phyloP scores from a whole-genome alignment of 2,888 invertebrate genomes.

The Margaritifera margaritifera region DNA sequence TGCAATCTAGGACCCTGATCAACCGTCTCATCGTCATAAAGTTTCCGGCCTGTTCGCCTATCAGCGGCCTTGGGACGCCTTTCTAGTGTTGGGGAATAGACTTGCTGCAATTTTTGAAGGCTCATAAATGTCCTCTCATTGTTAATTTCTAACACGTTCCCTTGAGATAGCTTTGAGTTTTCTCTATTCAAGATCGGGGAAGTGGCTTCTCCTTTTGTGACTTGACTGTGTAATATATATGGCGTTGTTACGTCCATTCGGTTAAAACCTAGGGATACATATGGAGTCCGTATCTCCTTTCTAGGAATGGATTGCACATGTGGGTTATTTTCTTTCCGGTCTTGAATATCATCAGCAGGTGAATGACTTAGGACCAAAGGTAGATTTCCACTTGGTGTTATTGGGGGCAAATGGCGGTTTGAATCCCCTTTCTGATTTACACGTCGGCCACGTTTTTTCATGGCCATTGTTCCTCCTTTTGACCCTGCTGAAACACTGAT shows the following conservation, averaged over 20 bases:
- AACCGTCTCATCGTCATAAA: constrained; percentile 28
- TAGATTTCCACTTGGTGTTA: constrained; percentile 18
- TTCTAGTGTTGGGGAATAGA: constrained; percentile 40
- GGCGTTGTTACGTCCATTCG: constrained; percentile 43
- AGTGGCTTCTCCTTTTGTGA: constrained; percentile 31
- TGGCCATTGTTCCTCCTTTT: constrained; percentile 38
- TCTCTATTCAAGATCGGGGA: constrained; percentile 32
- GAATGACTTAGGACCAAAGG: constrained; percentile 11
- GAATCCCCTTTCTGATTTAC: constrained; percentile 19
- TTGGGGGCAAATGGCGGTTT: constrained; percentile 44
- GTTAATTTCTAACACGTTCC: constrained; percentile 41
- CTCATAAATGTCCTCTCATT: constrained; percentile 39
- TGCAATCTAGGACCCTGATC: constrained; percentile 37
- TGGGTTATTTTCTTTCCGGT: constrained; percentile 15
- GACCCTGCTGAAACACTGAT: constrained; percentile 36
- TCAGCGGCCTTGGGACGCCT: constrained; percentile 37
- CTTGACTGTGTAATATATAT: constrained; percentile 42
- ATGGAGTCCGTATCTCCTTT: constrained; percentile 41
- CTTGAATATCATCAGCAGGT: constrained; percentile 7
- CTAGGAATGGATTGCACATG: constrained; percentile 23
- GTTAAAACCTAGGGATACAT: constrained; percentile 30
- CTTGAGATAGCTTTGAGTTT: constrained; percentile 33
- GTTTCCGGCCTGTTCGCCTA: constrained; percentile 28
- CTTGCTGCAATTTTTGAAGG: constrained; percentile 40
- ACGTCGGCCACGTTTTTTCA: constrained; percentile 31